A percentile compares a stretch with the other conserved stretches of the same genome.
These are phyloP conservation scores for Patella depressa DNA, from an alignment of 2,888 invertebrate genomes.

Conservation along the genomic window DNA sequence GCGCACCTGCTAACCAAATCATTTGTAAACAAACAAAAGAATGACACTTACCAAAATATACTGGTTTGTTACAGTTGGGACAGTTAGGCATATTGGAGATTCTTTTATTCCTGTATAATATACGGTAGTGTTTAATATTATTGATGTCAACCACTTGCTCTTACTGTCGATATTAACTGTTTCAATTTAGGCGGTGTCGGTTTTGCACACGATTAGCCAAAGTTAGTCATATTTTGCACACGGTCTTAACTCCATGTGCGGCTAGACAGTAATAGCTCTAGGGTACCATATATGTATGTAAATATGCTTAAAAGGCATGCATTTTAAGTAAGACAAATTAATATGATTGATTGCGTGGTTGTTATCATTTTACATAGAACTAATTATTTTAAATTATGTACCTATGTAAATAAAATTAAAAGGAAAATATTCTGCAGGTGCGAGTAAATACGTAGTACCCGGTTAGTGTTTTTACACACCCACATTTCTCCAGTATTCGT, in stretches of 20 bases:
- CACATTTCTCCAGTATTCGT: no score
- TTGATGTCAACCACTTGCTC: background rate
- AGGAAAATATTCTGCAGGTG: no score
- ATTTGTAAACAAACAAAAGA: no score
- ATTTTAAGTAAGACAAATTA: background rate
- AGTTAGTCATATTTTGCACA: conserved; percentile 16
- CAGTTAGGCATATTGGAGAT: conserved; percentile 63
- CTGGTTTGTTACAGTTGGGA: conserved; percentile 63
- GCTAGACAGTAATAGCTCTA: no score
- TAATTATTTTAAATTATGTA: no score
- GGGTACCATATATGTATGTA: no score
- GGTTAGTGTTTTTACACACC: no score
- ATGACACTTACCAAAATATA: conserved; percentile 62
- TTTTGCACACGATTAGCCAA: conserved; percentile 15
- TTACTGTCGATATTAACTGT: background rate
- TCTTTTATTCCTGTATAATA: background rate
- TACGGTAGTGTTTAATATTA: background rate
- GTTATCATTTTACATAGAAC: no score
- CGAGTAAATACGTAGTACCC: no score
- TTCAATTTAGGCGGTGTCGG: background rate
- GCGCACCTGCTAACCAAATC: no score
- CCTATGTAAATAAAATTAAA: no score
- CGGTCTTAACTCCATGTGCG: background rate
- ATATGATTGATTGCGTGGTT: background rate
- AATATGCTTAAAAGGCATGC: no score